Percentiles rank a stretch among this genome's conserved stretches.
phyloP scores from a whole-genome alignment of 1,140 invertebrate species.

The Drosophila pectinifera region DNA sequence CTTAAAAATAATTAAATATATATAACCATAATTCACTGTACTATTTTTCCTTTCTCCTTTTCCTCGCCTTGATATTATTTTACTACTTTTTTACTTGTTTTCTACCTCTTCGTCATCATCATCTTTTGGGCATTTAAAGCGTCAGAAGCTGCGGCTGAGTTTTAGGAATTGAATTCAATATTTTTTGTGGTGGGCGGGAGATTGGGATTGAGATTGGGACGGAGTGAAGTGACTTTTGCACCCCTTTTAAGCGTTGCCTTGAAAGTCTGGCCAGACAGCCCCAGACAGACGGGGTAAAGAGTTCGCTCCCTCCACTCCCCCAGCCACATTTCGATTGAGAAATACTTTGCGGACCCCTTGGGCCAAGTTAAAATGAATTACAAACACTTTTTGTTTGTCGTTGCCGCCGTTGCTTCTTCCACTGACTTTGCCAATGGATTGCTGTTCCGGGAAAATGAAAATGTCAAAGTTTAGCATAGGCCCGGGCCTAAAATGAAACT shows the following conservation, averaged over 20 bases:
- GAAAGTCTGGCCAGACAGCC: constrained; percentile 47
- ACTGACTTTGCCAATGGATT: constrained; percentile 48
- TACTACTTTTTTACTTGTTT: constrained; percentile 25
- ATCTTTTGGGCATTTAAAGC: constrained; percentile 49
- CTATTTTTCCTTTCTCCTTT: constrained; percentile 7
- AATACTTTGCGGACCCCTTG: constrained; percentile 47
- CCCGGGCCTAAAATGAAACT: constrained; percentile 11
- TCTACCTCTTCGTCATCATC: constrained; percentile 32
- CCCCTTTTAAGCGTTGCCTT: constrained; percentile 28
- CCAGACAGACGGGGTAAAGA: constrained; percentile 41
- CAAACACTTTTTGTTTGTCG: constrained; percentile 81
- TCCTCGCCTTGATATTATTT: constrained; percentile 18
- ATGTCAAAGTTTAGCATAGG: constrained; percentile 67
- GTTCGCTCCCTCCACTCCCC: constrained; percentile 13
- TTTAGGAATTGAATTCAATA: constrained; percentile 70
- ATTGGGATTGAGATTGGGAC: constrained; percentile 4
- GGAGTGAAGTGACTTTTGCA: constrained; percentile 61
- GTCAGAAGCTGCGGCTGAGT: constrained; percentile 52
- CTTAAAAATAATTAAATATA: background rate
- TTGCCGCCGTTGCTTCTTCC: constrained; percentile 36
- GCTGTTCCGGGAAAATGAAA: constrained; percentile 61
- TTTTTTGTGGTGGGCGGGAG: constrained; percentile 39
- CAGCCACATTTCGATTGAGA: constrained; percentile 40
- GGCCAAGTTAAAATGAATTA: constrained; percentile 81
- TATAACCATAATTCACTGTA: background rate